Evolutionary conservation across 2,797 vertebrate species (phyloP).

Genomic region (Sparidentex hasta): DNA sequence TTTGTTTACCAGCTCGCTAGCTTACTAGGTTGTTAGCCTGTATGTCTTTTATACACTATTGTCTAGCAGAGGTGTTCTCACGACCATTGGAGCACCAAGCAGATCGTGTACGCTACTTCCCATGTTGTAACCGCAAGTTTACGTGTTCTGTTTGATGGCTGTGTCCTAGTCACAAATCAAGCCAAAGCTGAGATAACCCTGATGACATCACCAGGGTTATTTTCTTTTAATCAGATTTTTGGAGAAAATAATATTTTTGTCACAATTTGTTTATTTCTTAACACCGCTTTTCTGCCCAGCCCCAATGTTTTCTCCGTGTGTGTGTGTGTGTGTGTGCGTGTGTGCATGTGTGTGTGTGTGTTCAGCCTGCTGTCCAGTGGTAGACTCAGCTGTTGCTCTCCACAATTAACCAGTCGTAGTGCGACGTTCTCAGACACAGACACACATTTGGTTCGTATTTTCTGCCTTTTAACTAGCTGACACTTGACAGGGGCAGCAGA

Average conservation of each 20-base stretch:
- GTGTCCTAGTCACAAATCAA: background rate
- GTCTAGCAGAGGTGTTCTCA: too few relatives aligned
- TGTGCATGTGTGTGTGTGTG: background rate
- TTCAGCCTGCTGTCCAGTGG: constrained; percentile 1
- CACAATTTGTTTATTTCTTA: constrained; percentile 5
- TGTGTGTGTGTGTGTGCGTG: too few relatives aligned
- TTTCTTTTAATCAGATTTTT: background rate
- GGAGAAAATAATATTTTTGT: background rate
- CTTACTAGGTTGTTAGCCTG: too few relatives aligned
- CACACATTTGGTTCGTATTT: constrained; percentile 44
- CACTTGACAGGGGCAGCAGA: constrained; percentile 68
- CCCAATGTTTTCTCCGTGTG: too few relatives aligned
- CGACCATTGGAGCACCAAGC: too few relatives aligned
- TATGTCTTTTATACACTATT: too few relatives aligned
- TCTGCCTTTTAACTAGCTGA: constrained; percentile 52
- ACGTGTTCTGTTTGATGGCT: too few relatives aligned
- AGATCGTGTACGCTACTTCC: too few relatives aligned
- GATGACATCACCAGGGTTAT: background rate
- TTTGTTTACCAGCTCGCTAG: too few relatives aligned
- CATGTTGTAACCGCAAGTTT: too few relatives aligned
- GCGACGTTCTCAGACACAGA: constrained; percentile 11
- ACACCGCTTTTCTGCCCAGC: too few relatives aligned
- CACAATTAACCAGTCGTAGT: constrained; percentile 19
- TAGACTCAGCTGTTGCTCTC: background rate
- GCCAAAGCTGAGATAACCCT: background rate